Conservation (phyloP, 2,113 vertebrate genomes). For the Crotalus horridus region DNA sequence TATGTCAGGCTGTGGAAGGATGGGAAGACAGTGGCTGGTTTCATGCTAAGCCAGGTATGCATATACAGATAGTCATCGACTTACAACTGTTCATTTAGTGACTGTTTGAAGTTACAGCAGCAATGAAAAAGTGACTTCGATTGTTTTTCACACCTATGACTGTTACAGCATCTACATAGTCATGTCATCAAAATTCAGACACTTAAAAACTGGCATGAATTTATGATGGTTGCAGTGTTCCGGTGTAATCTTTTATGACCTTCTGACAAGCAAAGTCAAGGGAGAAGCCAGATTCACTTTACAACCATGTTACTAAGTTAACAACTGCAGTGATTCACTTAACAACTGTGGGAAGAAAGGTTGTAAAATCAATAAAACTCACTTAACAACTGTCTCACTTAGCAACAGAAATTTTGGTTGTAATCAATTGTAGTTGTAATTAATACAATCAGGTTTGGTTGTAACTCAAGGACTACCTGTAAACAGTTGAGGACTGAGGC, state of each 20-base stretch:
- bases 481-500: background rate
- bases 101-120: background rate
- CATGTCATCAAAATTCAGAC: background rate
- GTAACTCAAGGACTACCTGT: background rate
- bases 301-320: background rate
- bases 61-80: background rate
- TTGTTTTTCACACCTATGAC: background rate
- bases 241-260: background rate
- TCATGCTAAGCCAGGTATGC: background rate
- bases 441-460: background rate
- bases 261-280: background rate
- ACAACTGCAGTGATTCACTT: background rate
- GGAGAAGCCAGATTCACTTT: background rate
- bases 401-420: background rate
- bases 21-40: background rate
- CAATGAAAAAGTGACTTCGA: background rate
- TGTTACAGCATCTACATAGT: background rate
- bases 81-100: background rate
- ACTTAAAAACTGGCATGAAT: background rate
- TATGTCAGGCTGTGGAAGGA: background rate
- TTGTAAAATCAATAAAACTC: background rate
- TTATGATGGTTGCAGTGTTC: background rate
- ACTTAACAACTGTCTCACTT: background rate
- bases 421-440: background rate
- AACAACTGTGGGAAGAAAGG: background rate